These are phyloP conservation scores for Napeogenes inachia DNA, from an alignment of 2,888 invertebrate species.

Conservation along the genomic window DNA sequence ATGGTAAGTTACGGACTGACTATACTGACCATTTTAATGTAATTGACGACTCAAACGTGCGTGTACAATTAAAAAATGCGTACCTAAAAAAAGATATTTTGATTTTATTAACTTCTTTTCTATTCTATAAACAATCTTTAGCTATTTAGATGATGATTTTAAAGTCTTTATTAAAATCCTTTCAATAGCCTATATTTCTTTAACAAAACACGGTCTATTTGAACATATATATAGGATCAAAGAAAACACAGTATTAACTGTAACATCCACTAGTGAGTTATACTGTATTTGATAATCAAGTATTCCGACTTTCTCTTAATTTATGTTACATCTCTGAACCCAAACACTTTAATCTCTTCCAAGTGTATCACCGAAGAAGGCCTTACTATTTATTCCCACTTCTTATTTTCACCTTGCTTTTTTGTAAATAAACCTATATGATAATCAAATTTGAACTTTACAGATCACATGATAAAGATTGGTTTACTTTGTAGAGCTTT, in stretches of 20 bases:
- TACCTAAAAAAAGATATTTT: too few relatives aligned
- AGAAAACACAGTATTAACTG: background rate
- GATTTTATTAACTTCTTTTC: too few relatives aligned
- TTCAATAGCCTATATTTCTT: constrained; percentile 40
- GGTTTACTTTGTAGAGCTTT: constrained; percentile 40
- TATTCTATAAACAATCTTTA: too few relatives aligned
- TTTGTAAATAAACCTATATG: constrained; percentile 55
- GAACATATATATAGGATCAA: too few relatives aligned
- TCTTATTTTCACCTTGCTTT: constrained; percentile 71
- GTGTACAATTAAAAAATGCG: too few relatives aligned
- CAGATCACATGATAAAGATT: constrained; percentile 36
- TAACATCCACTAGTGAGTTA: constrained; percentile 10
- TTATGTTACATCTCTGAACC: constrained; percentile 58
- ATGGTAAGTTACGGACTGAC: too few relatives aligned
- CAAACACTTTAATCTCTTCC: constrained; percentile 72
- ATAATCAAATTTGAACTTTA: constrained; percentile 21
- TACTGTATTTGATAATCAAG: constrained; percentile 41
- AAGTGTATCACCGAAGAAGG: constrained; percentile 67
- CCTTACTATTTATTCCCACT: constrained; percentile 71
- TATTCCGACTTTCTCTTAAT: constrained; percentile 55
- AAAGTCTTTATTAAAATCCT: constrained; percentile 59
- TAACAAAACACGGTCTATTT: constrained; percentile 37
- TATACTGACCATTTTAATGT: too few relatives aligned
- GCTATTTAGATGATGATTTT: too few relatives aligned
- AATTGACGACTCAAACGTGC: too few relatives aligned